These are phyloP conservation scores for Pteropus alecto DNA, from an alignment of 2,113 vertebrate genomes.

Conservation along the genomic window DNA sequence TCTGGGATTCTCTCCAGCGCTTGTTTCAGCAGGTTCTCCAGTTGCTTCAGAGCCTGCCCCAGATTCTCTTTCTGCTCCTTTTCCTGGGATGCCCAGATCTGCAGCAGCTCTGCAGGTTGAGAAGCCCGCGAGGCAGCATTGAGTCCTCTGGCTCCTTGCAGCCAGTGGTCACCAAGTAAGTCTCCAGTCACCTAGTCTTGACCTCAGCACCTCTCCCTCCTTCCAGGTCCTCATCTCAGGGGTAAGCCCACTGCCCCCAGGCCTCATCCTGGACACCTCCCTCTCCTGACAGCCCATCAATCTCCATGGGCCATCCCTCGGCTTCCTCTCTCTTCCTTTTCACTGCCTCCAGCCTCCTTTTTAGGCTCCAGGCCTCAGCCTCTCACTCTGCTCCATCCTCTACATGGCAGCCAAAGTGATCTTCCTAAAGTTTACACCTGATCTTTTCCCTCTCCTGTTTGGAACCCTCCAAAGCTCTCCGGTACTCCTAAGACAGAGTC, in stretches of 20 bases:
- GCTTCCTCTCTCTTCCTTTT: neutral
- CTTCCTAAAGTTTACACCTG: neutral
- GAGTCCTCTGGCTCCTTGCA: neutral
- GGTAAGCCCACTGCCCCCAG: neutral
- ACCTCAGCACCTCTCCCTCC: neutral
- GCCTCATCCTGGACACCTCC: neutral
- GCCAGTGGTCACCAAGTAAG: neutral
- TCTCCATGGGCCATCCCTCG: neutral
- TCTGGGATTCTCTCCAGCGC: constrained; percentile 45
- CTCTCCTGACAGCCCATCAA: neutral
- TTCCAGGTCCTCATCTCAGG: neutral
- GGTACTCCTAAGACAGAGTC: neutral
- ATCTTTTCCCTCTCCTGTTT: neutral
- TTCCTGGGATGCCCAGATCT: constrained; percentile 43
- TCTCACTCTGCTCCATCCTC: neutral
- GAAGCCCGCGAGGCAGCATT: neutral
- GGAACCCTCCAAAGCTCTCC: neutral
- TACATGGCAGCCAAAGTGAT: neutral
- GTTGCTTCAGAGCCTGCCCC: constrained; percentile 50
- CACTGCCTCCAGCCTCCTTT: neutral
- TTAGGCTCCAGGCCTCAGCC: neutral
- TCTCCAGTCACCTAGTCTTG: neutral
- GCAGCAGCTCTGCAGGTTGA: constrained; percentile 67
- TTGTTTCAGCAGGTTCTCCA: constrained; percentile 52
- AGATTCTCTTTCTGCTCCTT: constrained; percentile 57